Percentiles rank a stretch among this genome's conserved stretches.
Evolutionary conservation across 1,140 invertebrate genomes (phyloP).

Genomic region (Listronotus bonariensis): DNA sequence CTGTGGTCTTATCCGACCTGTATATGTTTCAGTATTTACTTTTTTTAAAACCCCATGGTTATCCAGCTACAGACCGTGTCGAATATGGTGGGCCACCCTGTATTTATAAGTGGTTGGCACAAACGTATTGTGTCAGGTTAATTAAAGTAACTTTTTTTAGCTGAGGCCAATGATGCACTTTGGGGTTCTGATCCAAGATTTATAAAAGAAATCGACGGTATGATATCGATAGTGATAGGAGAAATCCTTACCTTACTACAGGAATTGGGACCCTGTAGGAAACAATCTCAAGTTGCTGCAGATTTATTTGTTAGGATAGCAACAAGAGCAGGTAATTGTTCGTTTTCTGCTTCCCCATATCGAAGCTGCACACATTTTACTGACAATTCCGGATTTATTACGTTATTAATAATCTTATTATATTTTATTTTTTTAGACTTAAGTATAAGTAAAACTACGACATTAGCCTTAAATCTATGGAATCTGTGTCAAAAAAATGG

Average conservation of each 20-base stretch:
- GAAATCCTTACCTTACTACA: conserved; percentile 78
- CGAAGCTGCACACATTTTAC: too few species aligned
- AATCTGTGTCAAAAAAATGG: conserved; percentile 70
- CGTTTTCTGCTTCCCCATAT: too few species aligned
- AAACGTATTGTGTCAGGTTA: too few species aligned
- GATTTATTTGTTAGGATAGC: conserved; percentile 77
- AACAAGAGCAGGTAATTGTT: conserved; percentile 58
- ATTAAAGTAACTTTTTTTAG: conserved; percentile 61
- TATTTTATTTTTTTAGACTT: conserved; percentile 59
- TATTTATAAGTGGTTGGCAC: too few species aligned
- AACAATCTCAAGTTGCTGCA: conserved; percentile 71
- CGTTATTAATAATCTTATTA: neutral
- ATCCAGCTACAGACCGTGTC: too few species aligned
- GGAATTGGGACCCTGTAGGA: conserved; percentile 64
- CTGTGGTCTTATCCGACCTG: too few species aligned
- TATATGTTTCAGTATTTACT: too few species aligned
- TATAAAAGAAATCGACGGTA: conserved; percentile 76
- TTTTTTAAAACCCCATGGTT: too few species aligned
- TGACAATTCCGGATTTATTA: too few species aligned
- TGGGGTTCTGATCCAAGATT: conserved; percentile 90
- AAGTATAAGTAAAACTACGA: conserved; percentile 62
- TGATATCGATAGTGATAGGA: conserved; percentile 76
- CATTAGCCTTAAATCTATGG: conserved; percentile 79
- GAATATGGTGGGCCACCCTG: too few species aligned
- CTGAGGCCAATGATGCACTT: conserved; percentile 92